Percentiles rank a stretch among this genome's conserved stretches.
Evolutionary conservation across 2,888 invertebrate genomes (phyloP).

Genomic region (Drosophila monieri): DNA sequence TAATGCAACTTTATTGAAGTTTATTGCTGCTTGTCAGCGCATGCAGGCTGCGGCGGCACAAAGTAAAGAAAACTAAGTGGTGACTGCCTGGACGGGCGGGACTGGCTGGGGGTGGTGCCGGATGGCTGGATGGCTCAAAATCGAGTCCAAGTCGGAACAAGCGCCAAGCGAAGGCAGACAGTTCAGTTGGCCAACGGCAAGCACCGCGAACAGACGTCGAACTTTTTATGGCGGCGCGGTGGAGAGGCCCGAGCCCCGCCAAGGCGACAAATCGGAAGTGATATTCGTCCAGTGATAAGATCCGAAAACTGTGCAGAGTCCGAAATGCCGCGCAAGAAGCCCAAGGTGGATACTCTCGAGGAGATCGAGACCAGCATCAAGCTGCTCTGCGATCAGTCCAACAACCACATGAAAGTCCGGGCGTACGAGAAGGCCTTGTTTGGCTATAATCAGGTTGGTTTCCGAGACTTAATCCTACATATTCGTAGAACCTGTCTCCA

Average conservation of each 20-base stretch:
- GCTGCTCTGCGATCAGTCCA: slow-evolving; percentile 90
- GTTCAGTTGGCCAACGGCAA: slow-evolving; percentile 61
- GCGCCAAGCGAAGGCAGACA: slow-evolving; percentile 43
- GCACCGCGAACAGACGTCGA: slow-evolving; percentile 46
- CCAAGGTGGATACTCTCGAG: slow-evolving; percentile 83
- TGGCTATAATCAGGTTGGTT: slow-evolving; percentile 89
- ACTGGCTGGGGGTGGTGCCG: neutral
- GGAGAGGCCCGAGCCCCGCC: neutral
- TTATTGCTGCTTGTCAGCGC: slow-evolving; percentile 76
- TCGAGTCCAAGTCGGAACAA: slow-evolving; percentile 28
- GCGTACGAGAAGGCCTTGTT: slow-evolving; percentile 89
- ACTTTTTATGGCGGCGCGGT: neutral
- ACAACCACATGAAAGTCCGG: slow-evolving; percentile 90
- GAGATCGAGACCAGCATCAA: slow-evolving; percentile 86
- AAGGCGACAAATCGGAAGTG: neutral
- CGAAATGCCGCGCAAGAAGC: slow-evolving; percentile 80
- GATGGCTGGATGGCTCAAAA: neutral
- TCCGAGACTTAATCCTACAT: no score
- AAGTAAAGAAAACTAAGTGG: slow-evolving; percentile 32
- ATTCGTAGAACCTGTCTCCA: no score
- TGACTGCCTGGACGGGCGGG: neutral
- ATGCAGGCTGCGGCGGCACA: slow-evolving; percentile 55
- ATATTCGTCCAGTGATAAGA: neutral
- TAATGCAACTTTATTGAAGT: slow-evolving; percentile 75
- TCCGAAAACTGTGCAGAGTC: neutral